Base-by-base conservation (phyloP, 2,797 vertebrate species). In the Pyrocephalus nanus region DNA sequence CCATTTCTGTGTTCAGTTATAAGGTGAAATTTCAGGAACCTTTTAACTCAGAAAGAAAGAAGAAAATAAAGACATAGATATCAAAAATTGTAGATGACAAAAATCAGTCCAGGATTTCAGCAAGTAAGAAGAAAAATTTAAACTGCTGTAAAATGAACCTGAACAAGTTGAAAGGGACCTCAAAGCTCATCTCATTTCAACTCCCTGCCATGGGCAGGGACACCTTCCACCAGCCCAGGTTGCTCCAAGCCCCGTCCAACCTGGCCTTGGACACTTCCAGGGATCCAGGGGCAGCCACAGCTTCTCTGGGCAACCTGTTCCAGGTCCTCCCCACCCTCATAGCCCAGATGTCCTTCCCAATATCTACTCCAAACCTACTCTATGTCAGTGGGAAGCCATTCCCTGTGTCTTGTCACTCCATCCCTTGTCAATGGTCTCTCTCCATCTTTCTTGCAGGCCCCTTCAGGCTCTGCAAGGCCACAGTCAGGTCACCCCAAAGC, bases 151-250 rank as follows among this genome's bases (percentile, higher is more conserved):
- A 81, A 81, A 86, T 45, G 6, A 29, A 76, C 3, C 19, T 53
- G 42, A 69, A 32, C 27, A 29, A 5, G 15, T 38, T 57, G 27
- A 8, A 29, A 57, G 38, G 32, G 42, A 11, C 27, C 11, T 70
- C 9, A 61, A 45, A 34, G 2, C 27, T 5, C 43, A n/a, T 2
- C 8, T 11, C 4, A 1, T 8, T n/a, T 0, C 22, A n/a, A 10
- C 6, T 7, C 26, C 26, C 23, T 15, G n/a, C 23, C n/a, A 3
- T 29, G 34, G n/a, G 6, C 20, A 80, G 53, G 45, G 76, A 30
- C 60, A 21, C 13, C 47, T 73, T 0, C 38, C 51, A 65, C 43
- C 19, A 27, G 17, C 18, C 50, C 53, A 66, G 55, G 48, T 18
- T 62, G 55, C 64, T 76, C 54, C 82, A 0, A 60, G n/a, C 40